Evolutionary conservation across 1,140 invertebrate genomes (phyloP), one percentile per base, ranked within the genome.

Genomic region (Bathynomus jamesi): DNA sequence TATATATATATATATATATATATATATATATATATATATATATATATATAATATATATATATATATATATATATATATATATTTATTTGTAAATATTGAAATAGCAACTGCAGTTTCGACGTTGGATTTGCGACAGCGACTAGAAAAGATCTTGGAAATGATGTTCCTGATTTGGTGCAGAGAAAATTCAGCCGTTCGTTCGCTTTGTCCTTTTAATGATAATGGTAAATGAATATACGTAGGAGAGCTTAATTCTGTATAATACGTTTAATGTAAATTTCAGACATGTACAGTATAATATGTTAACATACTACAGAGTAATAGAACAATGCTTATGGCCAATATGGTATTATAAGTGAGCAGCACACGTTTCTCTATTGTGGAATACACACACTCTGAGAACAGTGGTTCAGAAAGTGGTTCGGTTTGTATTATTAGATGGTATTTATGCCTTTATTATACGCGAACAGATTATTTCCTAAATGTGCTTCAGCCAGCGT

Each of bases 21-120:
- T 64, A 64, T 64, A 64, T 64, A 64, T 64, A 64, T 64, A 64
- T 64, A 64, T 64, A 64, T 64, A 64, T 64, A 64, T 64, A 64
- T 64, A 64, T 64, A 64, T 64, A 65, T 65, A 27, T 65, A 65
- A 64, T 64, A 64, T 0, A 64, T 27, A 27, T 24, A 29, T 64
- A 64, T 27, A 27, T 64, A 27, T 64, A 27, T 64, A 27, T 64
- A 27, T 64, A 64, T 64, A 64, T 64, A 64, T 64, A 64, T 64
- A 64, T 64, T 25, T 64, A 64, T 64, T 25, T 64, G 28, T 64
- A 64, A 25, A 64, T 64, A 64, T 64, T 25, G 25, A 65, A 28
- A 25, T 65, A 65, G 21, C 17, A 25, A 63, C 27, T 25, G 13
- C 28, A 63, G n/a, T 25, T 63, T 25, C 28, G 25, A n/a, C n/a